Evolutionary conservation across 2,113 vertebrate genomes (phyloP).

Genomic region (Asarcornis scutulata): DNA sequence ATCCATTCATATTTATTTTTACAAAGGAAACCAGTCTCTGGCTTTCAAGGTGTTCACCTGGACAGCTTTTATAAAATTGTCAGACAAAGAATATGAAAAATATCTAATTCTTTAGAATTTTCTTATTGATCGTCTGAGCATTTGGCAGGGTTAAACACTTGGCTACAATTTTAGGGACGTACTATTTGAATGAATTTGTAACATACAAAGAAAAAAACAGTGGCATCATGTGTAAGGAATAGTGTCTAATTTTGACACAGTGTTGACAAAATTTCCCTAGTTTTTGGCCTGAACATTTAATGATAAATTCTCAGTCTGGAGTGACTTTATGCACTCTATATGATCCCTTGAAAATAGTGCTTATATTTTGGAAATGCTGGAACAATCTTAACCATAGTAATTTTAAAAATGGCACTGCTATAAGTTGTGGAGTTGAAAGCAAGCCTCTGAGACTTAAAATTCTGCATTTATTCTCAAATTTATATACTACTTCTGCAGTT

Average conservation of each 20-base stretch:
- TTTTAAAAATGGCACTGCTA: slow-evolving; percentile 42
- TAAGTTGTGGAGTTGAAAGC: slow-evolving; percentile 36
- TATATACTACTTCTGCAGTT: background rate
- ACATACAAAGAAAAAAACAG: background rate
- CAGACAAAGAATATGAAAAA: background rate
- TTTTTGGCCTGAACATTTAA: background rate
- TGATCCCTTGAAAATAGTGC: background rate
- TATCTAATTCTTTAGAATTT: background rate
- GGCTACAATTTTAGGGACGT: background rate
- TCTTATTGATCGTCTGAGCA: background rate
- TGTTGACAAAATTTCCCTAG: background rate
- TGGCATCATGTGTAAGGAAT: background rate
- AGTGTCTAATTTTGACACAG: background rate
- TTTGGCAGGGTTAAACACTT: background rate
- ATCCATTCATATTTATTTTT: background rate
- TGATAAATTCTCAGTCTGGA: background rate
- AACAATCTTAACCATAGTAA: slow-evolving; percentile 71
- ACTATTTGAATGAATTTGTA: background rate
- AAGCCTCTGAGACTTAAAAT: slow-evolving; percentile 23
- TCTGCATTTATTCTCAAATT: slow-evolving; percentile 19
- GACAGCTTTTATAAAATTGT: background rate
- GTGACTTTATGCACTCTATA: background rate
- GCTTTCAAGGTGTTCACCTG: background rate
- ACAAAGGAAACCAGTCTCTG: background rate
- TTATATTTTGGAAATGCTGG: slow-evolving; percentile 67